phyloP scores from a whole-genome alignment of 2,113 vertebrate species.

The Verasper variegatus region DNA sequence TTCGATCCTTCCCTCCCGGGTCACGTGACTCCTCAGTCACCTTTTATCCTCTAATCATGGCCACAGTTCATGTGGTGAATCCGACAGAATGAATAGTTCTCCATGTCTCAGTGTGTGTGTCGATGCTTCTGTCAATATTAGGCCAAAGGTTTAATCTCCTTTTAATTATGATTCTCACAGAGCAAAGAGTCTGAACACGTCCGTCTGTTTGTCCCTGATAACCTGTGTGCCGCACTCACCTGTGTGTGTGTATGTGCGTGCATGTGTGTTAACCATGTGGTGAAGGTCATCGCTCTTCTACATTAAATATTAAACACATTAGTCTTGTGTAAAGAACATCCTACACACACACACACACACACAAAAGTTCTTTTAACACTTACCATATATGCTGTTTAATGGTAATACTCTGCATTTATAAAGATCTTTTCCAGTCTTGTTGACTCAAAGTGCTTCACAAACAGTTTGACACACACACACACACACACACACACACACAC shows the following conservation, averaged over 20 bases:
- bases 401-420: too few species aligned
- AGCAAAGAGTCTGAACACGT: neutral
- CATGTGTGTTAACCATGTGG: neutral
- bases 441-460: too few species aligned
- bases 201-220: neutral
- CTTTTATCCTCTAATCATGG: neutral
- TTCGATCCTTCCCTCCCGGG: too few species aligned
- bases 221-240: neutral
- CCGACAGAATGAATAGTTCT: neutral
- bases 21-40: neutral
- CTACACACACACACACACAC: neutral
- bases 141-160: constrained; percentile 17
- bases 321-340: neutral
- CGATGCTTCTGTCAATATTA: neutral
- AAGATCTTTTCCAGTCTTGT: too few species aligned
- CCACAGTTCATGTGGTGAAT: neutral
- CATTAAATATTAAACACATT: neutral
- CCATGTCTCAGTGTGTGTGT: neutral
- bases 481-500: too few species aligned
- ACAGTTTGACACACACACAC: too few species aligned
- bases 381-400: too few species aligned
- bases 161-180: neutral
- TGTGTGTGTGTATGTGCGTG: neutral
- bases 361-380: too few species aligned
- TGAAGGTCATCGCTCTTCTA: constrained; percentile 6